phyloP scores from a whole-genome alignment of 2,797 vertebrate species.

The Tauraco hartlaubi region DNA sequence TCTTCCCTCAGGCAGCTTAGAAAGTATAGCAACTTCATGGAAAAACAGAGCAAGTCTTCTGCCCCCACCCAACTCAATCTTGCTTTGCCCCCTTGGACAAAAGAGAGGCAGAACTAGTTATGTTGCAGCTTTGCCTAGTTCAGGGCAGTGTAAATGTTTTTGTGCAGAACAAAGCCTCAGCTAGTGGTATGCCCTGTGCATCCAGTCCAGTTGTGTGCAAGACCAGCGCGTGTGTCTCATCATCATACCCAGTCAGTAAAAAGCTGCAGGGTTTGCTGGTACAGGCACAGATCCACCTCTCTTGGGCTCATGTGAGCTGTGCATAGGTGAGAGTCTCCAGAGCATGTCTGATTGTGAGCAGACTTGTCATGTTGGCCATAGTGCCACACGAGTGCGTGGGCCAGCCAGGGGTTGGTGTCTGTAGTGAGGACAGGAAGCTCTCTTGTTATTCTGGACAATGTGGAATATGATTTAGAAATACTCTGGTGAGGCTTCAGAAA shows the following conservation, averaged over 20 bases:
- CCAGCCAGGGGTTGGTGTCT: background rate
- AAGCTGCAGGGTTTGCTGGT: background rate
- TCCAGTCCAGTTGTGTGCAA: background rate
- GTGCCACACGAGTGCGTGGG: fast-evolving
- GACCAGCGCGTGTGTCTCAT: fast-evolving
- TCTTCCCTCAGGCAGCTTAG: background rate
- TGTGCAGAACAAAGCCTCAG: background rate
- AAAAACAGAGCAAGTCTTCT: background rate
- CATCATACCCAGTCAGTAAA: fast-evolving
- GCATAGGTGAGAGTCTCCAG: background rate
- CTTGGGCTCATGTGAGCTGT: background rate
- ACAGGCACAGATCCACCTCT: too few species aligned
- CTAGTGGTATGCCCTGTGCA: too few species aligned
- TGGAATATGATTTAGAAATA: background rate
- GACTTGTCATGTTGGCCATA: background rate
- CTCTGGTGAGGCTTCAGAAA: background rate
- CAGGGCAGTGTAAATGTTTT: too few species aligned
- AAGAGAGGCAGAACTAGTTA: background rate
- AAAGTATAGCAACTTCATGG: background rate
- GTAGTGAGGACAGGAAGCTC: background rate
- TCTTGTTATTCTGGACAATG: fast-evolving
- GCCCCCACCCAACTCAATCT: background rate
- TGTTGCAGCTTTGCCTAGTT: background rate
- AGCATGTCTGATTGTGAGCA: background rate
- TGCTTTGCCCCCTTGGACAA: background rate